Percentiles rank a stretch among this genome's conserved stretches.
phyloP scores from a whole-genome alignment of 2,888 invertebrate genomes.

The Philereme transversata region DNA sequence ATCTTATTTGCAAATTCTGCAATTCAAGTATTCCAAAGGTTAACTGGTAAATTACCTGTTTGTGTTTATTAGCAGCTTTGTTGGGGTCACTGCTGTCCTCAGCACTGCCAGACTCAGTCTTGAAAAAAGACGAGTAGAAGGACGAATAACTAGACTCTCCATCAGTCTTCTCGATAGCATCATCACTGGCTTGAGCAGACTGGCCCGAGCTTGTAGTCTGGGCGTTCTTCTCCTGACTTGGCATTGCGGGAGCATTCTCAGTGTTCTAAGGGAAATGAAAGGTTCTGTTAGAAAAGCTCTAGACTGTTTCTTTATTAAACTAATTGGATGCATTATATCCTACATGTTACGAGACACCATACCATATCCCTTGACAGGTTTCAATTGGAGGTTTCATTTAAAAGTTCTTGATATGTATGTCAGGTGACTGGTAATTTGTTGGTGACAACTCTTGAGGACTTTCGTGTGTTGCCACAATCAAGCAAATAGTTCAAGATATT shows the following conservation, averaged over 20 bases:
- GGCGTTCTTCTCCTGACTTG: not conserved
- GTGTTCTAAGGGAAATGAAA: constrained; percentile 47
- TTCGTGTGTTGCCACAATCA: too few relatives aligned
- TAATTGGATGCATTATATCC: too few relatives aligned
- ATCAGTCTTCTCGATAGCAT: constrained; percentile 59
- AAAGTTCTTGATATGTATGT: too few relatives aligned
- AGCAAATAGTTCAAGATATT: too few relatives aligned
- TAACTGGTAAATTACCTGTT: too few relatives aligned
- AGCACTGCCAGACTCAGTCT: constrained; percentile 83
- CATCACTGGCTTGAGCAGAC: constrained; percentile 44
- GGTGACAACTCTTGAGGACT: too few relatives aligned
- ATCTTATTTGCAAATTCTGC: too few relatives aligned
- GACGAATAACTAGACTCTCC: constrained; percentile 86
- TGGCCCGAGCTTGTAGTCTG: constrained; percentile 12
- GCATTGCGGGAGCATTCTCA: constrained; percentile 33
- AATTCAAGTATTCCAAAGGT: too few relatives aligned
- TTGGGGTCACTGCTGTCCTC: constrained; percentile 61
- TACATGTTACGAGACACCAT: too few relatives aligned
- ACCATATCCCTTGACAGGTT: too few relatives aligned
- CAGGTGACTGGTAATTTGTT: too few relatives aligned
- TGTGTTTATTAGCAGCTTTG: constrained; percentile 30
- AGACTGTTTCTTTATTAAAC: not conserved
- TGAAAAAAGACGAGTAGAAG: constrained; percentile 88
- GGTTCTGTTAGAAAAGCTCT: constrained; percentile 12
- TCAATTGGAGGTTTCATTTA: too few relatives aligned